Base-by-base conservation (phyloP, 1,140 invertebrate species). In the Megalopta genalis region DNA sequence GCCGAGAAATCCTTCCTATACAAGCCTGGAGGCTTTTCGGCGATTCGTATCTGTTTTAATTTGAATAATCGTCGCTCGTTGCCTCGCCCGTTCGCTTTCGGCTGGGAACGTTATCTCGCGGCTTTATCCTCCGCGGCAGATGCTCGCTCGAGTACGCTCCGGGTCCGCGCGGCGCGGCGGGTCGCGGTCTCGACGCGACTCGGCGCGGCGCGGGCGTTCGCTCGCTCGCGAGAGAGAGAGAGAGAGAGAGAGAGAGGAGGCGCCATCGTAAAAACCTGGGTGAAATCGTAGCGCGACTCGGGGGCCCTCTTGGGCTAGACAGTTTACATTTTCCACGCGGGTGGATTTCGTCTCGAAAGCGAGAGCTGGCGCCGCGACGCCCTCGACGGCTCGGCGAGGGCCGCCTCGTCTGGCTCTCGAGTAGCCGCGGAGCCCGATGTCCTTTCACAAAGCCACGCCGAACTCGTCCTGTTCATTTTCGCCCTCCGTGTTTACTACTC, bases 281-380 rank as follows among this genome's bases (percentile, higher is more conserved):
- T 8, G 39, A 49, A 49, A 18, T 12, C 1, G 2, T 6, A 0
- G n/a, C n/a, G 7, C 6, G 21, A 49, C 21, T 21, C 4, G 39
- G 7, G 9, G 3, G 16, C 18, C 2, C 4, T 32, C 14, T 16
- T 5, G 4, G 1, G 0, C 60, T 27, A 25, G 27, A 12, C 49
- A 46, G 77, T 84, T 84, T 78, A 70, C 83, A 42, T 72, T 80
- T 84, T 72, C 68, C 81, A 66, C 18, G 70, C 59, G 73, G 67
- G 14, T 4, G 21, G 57, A 49, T 71, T 60, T 57, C 65, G 59
- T 71, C 66, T 71, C n/a, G 27, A 42, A 21, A 57, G 21, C 65
- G 65, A 75, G 16, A 21, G 49, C 83, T 85, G 83, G 83, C 82
- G 83, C 83, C 83, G 82, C 82, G 77, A 81, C 79, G 73, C 82